These are phyloP conservation scores for Phylloscopus trochiloides DNA, from an alignment of 2,113 vertebrate species.

Conservation along the genomic window DNA sequence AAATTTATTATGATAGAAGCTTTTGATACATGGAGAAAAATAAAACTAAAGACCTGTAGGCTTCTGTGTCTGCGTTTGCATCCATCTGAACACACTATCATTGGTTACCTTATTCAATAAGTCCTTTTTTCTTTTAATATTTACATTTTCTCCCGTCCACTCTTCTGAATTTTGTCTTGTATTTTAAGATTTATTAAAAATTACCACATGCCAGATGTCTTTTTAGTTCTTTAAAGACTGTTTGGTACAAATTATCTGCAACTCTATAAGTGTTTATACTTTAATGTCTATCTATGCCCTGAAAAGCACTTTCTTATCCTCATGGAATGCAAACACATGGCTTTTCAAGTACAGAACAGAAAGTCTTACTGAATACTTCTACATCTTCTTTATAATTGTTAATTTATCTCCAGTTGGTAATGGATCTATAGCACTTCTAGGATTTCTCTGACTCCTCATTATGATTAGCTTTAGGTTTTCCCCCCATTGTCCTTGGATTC, in stretches of 20 bases:
- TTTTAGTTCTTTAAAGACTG: slow-evolving; percentile 13
- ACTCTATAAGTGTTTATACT: neutral
- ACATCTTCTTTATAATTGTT: neutral
- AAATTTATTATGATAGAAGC: neutral
- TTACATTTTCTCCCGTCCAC: neutral
- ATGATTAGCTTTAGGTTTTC: neutral
- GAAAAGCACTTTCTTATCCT: slow-evolving; percentile 33
- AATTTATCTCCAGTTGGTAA: neutral
- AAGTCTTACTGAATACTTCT: neutral
- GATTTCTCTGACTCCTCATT: neutral
- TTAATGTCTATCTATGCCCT: neutral
- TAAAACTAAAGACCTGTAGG: neutral
- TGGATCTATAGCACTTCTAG: neutral
- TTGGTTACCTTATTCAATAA: neutral
- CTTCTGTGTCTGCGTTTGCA: neutral
- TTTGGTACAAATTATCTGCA: slow-evolving; percentile 16
- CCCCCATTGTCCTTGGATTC: neutral
- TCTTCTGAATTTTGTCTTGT: neutral
- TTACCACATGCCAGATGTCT: neutral
- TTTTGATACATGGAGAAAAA: neutral
- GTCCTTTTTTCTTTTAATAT: neutral
- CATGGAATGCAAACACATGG: neutral
- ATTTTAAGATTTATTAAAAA: neutral
- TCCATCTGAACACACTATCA: neutral
- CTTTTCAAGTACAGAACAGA: neutral